A percentile compares a stretch with the other conserved stretches of the same genome.
phyloP scores from a whole-genome alignment of 2,797 vertebrate genomes.

The Brachyrhaphis roseni region DNA sequence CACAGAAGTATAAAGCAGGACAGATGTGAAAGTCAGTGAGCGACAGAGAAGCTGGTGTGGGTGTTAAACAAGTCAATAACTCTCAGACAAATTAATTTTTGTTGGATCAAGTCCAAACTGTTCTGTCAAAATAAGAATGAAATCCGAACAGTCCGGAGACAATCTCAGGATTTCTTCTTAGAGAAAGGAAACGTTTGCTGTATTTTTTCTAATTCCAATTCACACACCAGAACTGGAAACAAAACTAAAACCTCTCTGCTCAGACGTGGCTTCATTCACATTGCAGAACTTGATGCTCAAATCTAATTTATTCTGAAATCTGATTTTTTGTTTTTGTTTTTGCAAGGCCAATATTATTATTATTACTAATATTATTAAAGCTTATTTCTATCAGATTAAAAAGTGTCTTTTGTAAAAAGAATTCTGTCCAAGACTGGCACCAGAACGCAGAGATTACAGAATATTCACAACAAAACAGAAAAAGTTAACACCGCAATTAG shows the following conservation, averaged over 20 bases:
- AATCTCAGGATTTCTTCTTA: neutral
- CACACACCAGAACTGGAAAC: neutral
- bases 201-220: neutral
- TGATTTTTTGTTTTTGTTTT: no score
- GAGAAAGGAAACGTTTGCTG: neutral
- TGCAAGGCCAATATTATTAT: no score
- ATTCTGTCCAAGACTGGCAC: no score
- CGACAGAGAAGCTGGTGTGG: neutral
- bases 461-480: no score
- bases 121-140: neutral
- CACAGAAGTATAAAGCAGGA: neutral
- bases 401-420: no score
- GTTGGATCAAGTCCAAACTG: neutral
- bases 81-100: neutral
- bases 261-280: neutral
- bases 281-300: no score
- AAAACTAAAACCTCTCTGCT: neutral
- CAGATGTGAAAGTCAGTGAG: constrained; percentile 1
- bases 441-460: no score
- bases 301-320: no score
- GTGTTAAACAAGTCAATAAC: neutral
- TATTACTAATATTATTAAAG: no score
- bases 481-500: no score
- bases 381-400: no score
- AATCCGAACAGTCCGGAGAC: neutral